Percentiles rank a stretch among this genome's conserved stretches.
Conservation (phyloP, 2,113 vertebrate genomes). For the Zosterops pallidus region DNA sequence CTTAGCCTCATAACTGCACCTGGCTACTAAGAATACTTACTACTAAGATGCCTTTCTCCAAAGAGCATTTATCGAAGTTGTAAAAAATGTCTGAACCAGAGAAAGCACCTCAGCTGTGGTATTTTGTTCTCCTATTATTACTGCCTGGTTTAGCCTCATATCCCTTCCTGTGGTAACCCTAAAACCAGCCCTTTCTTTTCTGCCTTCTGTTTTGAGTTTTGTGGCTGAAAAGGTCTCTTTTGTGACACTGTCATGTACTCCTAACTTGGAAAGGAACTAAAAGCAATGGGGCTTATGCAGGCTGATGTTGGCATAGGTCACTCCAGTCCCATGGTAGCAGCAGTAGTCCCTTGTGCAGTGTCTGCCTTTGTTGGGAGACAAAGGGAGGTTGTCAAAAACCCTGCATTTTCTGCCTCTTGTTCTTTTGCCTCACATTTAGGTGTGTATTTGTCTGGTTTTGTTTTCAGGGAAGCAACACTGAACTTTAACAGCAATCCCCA, state of each 20-base stretch:
- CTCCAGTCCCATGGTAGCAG: background rate
- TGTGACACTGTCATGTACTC: background rate
- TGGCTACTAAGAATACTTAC: background rate
- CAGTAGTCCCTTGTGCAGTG: background rate
- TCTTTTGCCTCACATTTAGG: background rate
- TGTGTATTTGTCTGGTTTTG: background rate
- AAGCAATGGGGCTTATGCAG: background rate
- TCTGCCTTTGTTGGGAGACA: background rate
- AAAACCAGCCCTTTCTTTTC: background rate
- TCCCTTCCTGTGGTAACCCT: too few relatives aligned
- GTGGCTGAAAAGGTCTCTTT: background rate
- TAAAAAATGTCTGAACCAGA: background rate
- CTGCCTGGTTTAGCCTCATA: background rate
- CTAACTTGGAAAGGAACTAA: background rate
- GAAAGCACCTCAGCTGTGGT: background rate
- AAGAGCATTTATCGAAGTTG: rapidly evolving
- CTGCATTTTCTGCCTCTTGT: background rate
- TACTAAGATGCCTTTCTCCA: background rate
- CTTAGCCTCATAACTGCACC: background rate
- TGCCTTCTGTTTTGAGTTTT: background rate
- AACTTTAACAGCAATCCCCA: background rate
- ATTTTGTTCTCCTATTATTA: background rate
- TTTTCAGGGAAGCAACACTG: background rate
- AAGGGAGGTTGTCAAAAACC: background rate
- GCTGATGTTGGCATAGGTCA: background rate